Evolutionary conservation across 1,140 invertebrate species (phyloP).

Genomic region (Paralvinella palmiformis): DNA sequence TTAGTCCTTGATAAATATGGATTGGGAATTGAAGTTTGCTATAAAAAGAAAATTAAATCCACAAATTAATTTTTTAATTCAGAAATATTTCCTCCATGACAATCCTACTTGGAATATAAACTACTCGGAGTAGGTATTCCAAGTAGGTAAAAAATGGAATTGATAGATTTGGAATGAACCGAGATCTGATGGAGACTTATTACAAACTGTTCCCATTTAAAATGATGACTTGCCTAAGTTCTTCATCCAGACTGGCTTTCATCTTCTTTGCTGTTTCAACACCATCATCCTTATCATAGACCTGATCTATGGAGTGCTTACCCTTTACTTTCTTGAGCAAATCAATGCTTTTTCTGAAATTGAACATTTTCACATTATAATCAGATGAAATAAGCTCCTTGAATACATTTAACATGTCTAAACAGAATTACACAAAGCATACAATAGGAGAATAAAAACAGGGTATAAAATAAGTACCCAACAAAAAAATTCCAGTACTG

Average conservation of each 20-base stretch:
- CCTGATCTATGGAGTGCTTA: neutral
- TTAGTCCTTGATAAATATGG: no score
- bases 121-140: neutral
- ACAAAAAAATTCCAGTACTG: no score
- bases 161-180: neutral
- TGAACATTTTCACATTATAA: neutral
- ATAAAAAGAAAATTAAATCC: slow-evolving; percentile 1
- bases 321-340: slow-evolving; percentile 8
- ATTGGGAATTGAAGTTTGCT: no score
- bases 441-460: neutral
- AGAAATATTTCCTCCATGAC: neutral
- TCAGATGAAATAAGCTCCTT: neutral
- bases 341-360: neutral
- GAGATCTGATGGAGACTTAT: neutral
- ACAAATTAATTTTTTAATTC: neutral
- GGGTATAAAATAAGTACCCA: no score
- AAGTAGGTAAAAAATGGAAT: neutral
- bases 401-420: neutral
- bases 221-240: slow-evolving; percentile 4
- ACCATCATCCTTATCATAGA: neutral
- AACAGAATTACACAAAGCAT: neutral
- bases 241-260: neutral
- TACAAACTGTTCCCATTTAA: neutral
- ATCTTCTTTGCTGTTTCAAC: neutral
- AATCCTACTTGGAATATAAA: neutral